Conservation (phyloP, 1,140 invertebrate genomes). For the Hesperophylax magnus region DNA sequence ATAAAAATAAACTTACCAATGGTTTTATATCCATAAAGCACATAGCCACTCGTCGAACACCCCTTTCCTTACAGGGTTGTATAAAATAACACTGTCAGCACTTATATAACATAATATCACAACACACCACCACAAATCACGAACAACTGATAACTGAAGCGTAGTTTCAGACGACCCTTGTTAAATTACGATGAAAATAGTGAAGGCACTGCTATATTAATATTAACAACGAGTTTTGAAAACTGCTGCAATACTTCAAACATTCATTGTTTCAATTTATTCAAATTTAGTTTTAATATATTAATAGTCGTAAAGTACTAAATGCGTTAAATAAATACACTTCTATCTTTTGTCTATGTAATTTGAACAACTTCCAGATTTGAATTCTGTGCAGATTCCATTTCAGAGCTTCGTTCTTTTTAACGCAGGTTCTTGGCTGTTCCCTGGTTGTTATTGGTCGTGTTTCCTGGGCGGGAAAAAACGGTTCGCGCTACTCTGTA, state of each 20-base stretch:
- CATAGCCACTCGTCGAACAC: no score
- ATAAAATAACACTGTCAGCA: slow-evolving; percentile 4
- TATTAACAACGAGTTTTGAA: not conserved
- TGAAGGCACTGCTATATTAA: not conserved
- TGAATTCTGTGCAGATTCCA: not conserved
- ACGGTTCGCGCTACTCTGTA: no score
- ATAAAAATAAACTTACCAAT: slow-evolving; percentile 4
- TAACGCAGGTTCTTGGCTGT: not conserved
- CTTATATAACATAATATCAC: slow-evolving; percentile 5
- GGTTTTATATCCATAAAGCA: not conserved
- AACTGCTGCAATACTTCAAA: not conserved
- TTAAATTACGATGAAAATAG: not conserved
- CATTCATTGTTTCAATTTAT: no score
- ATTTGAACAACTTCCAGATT: no score
- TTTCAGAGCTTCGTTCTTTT: not conserved
- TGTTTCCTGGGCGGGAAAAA: slow-evolving; percentile 4
- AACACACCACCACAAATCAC: slow-evolving; percentile 10
- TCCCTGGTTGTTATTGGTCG: slow-evolving; percentile 1
- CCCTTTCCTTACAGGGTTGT: no score
- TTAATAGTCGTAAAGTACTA: no score
- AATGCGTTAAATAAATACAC: no score
- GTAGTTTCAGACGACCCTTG: not conserved
- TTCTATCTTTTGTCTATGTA: no score
- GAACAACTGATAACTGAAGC: slow-evolving; percentile 10
- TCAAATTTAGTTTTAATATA: no score